Base-by-base conservation (phyloP, 2,797 vertebrate genomes). In the Erethizon dorsatum region DNA sequence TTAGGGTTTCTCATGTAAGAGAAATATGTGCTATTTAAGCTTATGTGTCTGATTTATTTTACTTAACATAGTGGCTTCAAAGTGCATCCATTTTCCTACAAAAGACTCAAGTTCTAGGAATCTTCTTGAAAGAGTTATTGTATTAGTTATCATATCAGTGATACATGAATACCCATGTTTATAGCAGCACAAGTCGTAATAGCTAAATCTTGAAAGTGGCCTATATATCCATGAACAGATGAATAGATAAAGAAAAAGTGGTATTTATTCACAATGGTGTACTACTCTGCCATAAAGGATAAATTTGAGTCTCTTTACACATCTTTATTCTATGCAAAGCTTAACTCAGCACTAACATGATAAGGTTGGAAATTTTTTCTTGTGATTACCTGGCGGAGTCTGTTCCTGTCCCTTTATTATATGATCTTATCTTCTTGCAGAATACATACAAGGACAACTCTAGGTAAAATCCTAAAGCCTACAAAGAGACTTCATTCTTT, bases 301-400 rank as follows among this genome's bases (percentile, higher is more conserved):
- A 47, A 47, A 75, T 47, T 47, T 75, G 41, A 47, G 2, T 47
- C 45, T 47, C 41, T 24, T 75, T 1, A 26, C 15, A 59, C 33
- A 93, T 73, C 61, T 88, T 88, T 65, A 84, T 83, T 67, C 18
- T 80, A 4, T 56, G 54, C 50, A 92, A 90, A 87, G 31, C 22
- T 82, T 94, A 88, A 67, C 52, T 22, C 8, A 73, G 12, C 59
- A 50, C 12, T 61, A 79, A 54, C 41, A 75, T 73, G 26, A 59
- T 37, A 83, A 93, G 33, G 6, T 93, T 97, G 37, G 73, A 92
- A 77, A 85, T 94, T 87, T 94, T 37, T n/a, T 52, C 50, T 94
- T 96, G 47, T 41, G 28, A 61, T 90, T 67, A 41, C 50, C 45
- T 59, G 22, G 26, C 33, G 52, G 50, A 65, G 5, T 41, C 18